Conservation (phyloP, 2,113 vertebrate species). For the Arothron firmamentum region DNA sequence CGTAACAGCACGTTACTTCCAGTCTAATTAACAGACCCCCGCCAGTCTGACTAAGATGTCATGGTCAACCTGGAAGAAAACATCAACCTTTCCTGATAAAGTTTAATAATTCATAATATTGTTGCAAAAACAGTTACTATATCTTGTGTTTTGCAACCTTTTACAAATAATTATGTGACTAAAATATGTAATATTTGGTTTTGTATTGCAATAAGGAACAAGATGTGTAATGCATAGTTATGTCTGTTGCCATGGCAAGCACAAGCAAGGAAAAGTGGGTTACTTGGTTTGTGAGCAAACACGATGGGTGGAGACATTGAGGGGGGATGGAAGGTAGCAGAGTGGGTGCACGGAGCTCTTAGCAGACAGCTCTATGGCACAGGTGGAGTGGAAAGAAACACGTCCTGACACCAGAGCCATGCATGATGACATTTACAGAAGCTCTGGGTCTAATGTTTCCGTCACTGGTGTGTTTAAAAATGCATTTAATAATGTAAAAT, state of each 20-base stretch:
- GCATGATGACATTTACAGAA: neutral
- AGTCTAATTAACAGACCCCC: conserved; percentile 69
- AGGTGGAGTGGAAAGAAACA: conserved; percentile 72
- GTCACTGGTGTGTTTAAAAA: no score
- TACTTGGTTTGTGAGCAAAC: conserved; percentile 30
- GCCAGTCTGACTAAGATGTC: conserved; percentile 35
- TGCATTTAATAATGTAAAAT: no score
- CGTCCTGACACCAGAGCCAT: conserved; percentile 57
- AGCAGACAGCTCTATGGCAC: conserved; percentile 51
- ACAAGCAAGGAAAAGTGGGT: conserved; percentile 56
- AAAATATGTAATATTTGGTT: neutral
- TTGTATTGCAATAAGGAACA: neutral
- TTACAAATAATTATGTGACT: neutral
- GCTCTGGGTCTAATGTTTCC: no score
- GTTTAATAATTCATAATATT: conserved; percentile 22
- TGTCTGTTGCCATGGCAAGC: conserved; percentile 46
- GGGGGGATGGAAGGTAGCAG: conserved; percentile 43
- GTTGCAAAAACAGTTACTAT: conserved; percentile 3
- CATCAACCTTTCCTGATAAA: neutral
- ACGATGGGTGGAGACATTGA: conserved; percentile 30
- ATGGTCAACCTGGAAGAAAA: conserved; percentile 9
- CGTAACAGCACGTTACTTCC: conserved; percentile 70
- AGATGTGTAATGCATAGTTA: conserved; percentile 6
- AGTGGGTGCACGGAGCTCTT: conserved; percentile 33
- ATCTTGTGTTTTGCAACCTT: neutral